These are phyloP conservation scores for Papilio glaucus DNA, from an alignment of 1,140 invertebrate species.

Conservation along the genomic window DNA sequence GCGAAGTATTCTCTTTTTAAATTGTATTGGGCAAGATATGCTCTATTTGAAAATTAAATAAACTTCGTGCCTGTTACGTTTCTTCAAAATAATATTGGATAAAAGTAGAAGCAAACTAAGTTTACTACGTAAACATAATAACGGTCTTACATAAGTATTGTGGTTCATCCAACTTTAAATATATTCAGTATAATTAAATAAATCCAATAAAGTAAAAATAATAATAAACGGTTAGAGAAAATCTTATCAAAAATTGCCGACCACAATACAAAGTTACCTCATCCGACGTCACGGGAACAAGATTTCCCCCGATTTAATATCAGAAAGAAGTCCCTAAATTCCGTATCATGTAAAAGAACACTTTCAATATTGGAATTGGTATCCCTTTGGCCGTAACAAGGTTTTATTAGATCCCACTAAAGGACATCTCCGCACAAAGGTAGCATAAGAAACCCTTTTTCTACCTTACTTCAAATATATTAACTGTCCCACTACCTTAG, in stretches of 20 bases:
- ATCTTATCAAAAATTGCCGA: conserved; percentile 1
- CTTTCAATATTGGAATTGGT: conserved; percentile 82
- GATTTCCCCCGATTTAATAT: conserved; percentile 79
- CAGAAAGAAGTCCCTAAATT: conserved; percentile 79
- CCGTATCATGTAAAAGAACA: conserved; percentile 82
- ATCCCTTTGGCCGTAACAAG: conserved; percentile 82
- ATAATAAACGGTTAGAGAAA: conserved; percentile 10
- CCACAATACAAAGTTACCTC: conserved; percentile 24
- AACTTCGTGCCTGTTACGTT: no score
- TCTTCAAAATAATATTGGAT: no score
- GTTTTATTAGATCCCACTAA: conserved; percentile 83
- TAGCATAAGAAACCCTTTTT: conserved; percentile 80
- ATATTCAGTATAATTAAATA: no score
- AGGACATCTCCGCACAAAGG: conserved; percentile 81
- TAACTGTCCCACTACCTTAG: conserved; percentile 76
- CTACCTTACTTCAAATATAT: conserved; percentile 82
- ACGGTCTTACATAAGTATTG: no score
- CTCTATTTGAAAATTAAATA: no score
- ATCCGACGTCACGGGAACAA: conserved; percentile 45
- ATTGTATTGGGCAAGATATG: no score
- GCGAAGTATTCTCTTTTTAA: no score
- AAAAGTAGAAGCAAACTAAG: no score
- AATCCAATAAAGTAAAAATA: neutral
- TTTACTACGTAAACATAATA: no score
- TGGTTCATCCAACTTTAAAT: no score